phyloP scores from a whole-genome alignment of 2,797 vertebrate species.

The Psittacula echo region DNA sequence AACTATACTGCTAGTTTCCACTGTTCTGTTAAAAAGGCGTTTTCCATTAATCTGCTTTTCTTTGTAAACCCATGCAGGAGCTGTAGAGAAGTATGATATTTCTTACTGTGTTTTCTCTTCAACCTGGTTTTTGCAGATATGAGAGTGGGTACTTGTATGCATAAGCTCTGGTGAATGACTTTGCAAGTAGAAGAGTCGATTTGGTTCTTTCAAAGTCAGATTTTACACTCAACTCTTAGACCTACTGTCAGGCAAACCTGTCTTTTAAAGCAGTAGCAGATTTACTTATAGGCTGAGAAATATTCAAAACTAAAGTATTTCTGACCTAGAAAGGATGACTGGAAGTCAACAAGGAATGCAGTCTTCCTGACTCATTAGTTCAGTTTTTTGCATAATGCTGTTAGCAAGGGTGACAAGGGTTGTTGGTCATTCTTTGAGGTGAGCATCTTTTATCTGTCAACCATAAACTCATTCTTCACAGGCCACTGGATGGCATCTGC shows the following conservation, averaged over 20 bases:
- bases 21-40: background rate
- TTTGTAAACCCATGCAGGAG: background rate
- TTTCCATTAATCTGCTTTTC: background rate
- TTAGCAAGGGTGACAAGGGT: background rate
- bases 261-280: background rate
- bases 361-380: background rate
- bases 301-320: background rate
- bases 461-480: background rate
- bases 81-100: background rate
- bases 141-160: background rate
- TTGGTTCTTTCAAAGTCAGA: background rate
- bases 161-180: background rate
- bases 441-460: background rate
- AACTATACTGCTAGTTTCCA: background rate
- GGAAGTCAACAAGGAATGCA: background rate
- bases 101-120: background rate
- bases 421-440: background rate
- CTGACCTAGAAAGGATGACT: background rate
- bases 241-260: background rate
- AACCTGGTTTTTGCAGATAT: background rate
- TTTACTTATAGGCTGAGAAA: background rate
- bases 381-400: background rate
- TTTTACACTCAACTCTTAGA: background rate
- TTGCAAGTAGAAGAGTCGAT: background rate
- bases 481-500: background rate